These are phyloP conservation scores for Pangasius macronema DNA, from an alignment of 2,797 vertebrate species.

Conservation along the genomic window DNA sequence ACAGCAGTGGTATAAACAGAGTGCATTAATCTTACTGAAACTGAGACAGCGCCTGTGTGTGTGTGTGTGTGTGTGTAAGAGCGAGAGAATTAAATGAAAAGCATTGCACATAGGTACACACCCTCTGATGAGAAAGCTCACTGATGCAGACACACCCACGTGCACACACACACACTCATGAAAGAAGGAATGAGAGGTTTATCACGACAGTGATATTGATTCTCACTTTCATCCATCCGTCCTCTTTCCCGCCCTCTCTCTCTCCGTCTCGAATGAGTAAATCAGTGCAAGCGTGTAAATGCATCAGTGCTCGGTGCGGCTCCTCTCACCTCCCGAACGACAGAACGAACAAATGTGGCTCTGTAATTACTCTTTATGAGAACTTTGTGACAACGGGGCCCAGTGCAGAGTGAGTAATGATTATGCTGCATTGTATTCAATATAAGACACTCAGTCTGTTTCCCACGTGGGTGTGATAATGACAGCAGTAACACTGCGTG, in stretches of 20 bases:
- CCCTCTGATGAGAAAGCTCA: background rate
- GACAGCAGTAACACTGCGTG: conserved; percentile 30
- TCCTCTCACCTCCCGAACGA: conserved; percentile 38
- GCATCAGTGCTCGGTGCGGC: conserved; percentile 58
- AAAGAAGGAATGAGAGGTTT: conserved; percentile 28
- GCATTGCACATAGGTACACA: background rate
- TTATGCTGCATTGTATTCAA: conserved; percentile 13
- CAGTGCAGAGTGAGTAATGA: conserved; percentile 33
- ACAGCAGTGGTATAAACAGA: background rate
- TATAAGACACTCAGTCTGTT: conserved; percentile 20
- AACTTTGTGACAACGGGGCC: conserved; percentile 8
- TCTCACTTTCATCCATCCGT: conserved; percentile 34
- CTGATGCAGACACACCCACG: conserved; percentile 20
- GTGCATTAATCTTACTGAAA: background rate
- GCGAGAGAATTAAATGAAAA: background rate
- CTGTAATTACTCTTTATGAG: conserved; percentile 39
- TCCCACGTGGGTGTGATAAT: conserved; percentile 44
- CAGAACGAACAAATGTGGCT: conserved; percentile 31
- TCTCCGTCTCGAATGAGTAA: conserved; percentile 58
- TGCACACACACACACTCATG: background rate
- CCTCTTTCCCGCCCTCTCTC: conserved; percentile 21
- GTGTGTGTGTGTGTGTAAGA: background rate
- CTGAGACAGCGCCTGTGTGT: background rate
- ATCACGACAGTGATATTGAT: conserved; percentile 43
- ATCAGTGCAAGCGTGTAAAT: conserved; percentile 65